Evolutionary conservation across 1,140 invertebrate genomes (phyloP), one percentile per base, ranked within the genome.

Genomic region (Hyposmocoma kahamanoa): DNA sequence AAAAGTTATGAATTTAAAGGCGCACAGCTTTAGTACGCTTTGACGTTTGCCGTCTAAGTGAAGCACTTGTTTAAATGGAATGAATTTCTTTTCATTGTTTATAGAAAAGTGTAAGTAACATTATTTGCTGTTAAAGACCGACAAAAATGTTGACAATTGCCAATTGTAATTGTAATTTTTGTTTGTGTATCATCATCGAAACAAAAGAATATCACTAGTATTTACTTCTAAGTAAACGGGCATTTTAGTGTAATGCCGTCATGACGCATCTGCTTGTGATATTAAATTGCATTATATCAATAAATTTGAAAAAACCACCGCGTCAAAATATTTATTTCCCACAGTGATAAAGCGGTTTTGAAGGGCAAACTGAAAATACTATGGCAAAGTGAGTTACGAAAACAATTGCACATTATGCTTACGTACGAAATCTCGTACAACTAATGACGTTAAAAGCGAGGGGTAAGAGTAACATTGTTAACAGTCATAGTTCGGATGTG

Each of bases 1-100:
- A 84, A 84, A 84, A 84, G 69, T 84, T 80, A 84, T 84, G 77
- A 81, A 83, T 83, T 83, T 74, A 72, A 71, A 79, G 65, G 61
- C 59, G 53, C 57, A 58, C 56, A 51, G 61, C 59, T 70, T 70
- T 60, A 63, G 47, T 59, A 50, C 53, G 56, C 54, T 62, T 69
- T 59, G 64, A 61, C 67, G 61, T 55, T 58, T 50, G 59, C 53
- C 65, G 56, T 59, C 59, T 55, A 48, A 50, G 50, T 57, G 41
- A 58, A 53, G 58, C 39, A 55, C 50, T 55, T 48, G 36, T 68
- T 64, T 66, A 57, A 62, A 59, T 56, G 53, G 61, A 56, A 66
- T 70, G 60, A 51, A 66, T 65, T 64, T 65, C 46, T 69, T 70
- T 67, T 59, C 51, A 59, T 47, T 55, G 53, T 55, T 57, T 56